Conservation (phyloP, 2,797 vertebrate genomes). For the Hydrolagus colliei region DNA sequence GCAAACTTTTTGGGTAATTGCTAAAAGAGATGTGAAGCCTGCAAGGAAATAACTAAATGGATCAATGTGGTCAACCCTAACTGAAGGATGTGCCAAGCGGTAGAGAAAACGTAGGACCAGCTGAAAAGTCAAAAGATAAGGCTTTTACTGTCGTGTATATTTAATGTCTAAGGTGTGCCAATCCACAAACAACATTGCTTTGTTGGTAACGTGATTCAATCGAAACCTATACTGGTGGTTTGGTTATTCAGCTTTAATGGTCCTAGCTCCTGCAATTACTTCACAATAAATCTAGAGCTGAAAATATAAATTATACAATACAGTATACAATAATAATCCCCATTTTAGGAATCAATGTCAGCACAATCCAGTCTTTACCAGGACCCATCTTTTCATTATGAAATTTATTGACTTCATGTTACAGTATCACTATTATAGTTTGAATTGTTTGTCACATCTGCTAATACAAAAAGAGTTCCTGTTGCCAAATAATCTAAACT, state of each 20-base stretch:
- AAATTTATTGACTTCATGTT: not conserved
- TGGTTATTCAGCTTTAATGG: not conserved
- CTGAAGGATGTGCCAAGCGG: no score
- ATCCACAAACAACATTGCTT: no score
- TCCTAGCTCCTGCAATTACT: not conserved
- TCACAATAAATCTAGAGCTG: not conserved
- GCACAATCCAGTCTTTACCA: not conserved
- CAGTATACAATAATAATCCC: not conserved
- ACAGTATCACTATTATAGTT: not conserved
- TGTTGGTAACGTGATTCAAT: not conserved
- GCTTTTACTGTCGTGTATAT: no score
- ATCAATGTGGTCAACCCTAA: no score
- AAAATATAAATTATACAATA: not conserved
- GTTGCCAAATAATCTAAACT: not conserved
- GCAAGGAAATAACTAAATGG: no score
- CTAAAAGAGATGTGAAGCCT: no score
- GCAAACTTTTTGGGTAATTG: no score
- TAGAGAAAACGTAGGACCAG: no score
- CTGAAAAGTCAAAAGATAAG: no score
- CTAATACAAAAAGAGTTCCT: not conserved
- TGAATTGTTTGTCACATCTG: not conserved
- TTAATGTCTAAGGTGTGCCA: no score
- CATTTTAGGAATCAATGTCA: not conserved
- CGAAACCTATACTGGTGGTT: not conserved
- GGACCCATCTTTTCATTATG: not conserved